A percentile compares a stretch with the other conserved stretches of the same genome.
Conservation (phyloP, 2,797 vertebrate species). For the Peromyscus nudipes region DNA sequence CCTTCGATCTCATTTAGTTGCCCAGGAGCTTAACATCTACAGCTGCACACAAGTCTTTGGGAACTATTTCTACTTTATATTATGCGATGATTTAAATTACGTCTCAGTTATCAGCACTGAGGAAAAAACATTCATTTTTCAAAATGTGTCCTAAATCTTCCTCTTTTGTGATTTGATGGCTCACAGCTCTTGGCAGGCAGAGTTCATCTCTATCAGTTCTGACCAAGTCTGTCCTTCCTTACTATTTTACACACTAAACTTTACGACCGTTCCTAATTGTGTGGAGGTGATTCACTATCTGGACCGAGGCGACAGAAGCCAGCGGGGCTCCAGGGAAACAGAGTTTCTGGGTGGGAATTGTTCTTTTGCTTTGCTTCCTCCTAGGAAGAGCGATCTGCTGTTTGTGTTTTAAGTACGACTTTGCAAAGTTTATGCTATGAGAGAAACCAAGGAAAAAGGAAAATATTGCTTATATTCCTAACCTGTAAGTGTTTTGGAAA, state of each 20-base stretch:
- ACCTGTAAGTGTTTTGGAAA: background rate
- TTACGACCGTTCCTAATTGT: background rate
- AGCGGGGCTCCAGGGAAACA: background rate
- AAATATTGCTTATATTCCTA: background rate
- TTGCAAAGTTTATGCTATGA: conserved; percentile 23
- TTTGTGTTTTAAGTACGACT: conserved; percentile 20
- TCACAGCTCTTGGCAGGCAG: background rate
- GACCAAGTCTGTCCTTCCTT: background rate
- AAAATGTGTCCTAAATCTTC: background rate
- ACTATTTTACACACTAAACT: background rate
- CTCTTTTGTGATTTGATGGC: background rate
- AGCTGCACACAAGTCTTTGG: background rate
- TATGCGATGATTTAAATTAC: background rate
- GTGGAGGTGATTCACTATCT: background rate
- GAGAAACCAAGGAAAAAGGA: background rate
- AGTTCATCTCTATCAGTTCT: background rate
- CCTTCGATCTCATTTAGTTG: background rate
- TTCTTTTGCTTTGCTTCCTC: background rate
- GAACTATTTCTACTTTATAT: conserved; percentile 13
- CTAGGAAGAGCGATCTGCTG: background rate
- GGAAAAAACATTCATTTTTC: background rate
- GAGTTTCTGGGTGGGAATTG: background rate
- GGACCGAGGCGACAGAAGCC: background rate
- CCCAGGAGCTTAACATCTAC: background rate
- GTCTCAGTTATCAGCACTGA: background rate